phyloP scores from a whole-genome alignment of 2,797 vertebrate species.

The Pangasius sanitwongsei region DNA sequence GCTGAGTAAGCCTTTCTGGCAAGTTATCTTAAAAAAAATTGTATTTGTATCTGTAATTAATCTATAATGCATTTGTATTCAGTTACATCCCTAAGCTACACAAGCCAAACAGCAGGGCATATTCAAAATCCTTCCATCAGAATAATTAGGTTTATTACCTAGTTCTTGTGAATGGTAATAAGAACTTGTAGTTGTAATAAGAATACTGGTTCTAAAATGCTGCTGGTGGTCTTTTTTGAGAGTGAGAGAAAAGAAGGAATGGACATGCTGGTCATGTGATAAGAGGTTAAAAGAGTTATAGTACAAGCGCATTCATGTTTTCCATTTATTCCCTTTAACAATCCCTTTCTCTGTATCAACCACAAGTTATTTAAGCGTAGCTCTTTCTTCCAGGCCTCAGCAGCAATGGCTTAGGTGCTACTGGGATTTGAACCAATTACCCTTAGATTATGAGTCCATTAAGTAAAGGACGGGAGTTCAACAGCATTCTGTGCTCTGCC shows the following conservation, averaged over 20 bases:
- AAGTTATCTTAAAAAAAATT: background rate
- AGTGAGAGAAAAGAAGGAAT: background rate
- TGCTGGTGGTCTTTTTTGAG: background rate
- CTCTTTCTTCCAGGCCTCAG: background rate
- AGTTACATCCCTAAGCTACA: background rate
- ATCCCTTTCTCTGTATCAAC: no score
- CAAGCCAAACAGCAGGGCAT: background rate
- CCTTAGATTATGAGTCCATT: constrained; percentile 26
- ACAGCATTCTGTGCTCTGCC: background rate
- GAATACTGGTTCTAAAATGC: background rate
- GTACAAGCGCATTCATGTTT: background rate
- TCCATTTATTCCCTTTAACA: background rate
- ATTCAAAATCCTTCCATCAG: background rate
- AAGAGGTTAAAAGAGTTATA: background rate
- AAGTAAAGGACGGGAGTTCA: constrained; percentile 20
- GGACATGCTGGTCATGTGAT: background rate
- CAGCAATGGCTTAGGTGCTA: background rate
- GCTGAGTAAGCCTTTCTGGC: background rate
- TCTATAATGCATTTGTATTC: background rate
- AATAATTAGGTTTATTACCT: background rate
- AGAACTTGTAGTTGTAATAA: background rate
- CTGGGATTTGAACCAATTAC: constrained; percentile 38
- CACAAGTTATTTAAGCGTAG: background rate
- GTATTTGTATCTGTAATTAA: background rate
- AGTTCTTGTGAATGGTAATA: background rate